Conservation (phyloP, 2,888 invertebrate genomes). For the Drosophila mettleri region DNA sequence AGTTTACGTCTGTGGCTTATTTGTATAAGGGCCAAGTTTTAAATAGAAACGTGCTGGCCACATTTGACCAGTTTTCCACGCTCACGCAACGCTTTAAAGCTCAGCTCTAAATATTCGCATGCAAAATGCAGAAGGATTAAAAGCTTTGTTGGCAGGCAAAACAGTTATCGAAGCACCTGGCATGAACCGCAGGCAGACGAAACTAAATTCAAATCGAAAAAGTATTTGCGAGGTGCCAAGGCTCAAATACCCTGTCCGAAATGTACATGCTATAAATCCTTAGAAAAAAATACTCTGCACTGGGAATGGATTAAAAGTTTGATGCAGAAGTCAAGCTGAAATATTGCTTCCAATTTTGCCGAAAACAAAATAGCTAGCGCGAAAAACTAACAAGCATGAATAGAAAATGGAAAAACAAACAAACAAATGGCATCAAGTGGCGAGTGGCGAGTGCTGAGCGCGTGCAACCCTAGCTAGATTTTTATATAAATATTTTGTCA, state of each 20-base stretch:
- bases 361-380: conserved; percentile 35
- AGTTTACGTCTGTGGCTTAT: conserved; percentile 50
- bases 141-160: conserved; percentile 44
- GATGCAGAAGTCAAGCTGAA: conserved; percentile 3
- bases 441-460: background rate
- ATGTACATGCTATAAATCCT: background rate
- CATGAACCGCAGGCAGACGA: background rate
- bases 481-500: conserved; percentile 75
- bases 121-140: conserved; percentile 63
- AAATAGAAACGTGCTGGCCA: conserved; percentile 68
- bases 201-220: conserved; percentile 4
- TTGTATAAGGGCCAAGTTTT: conserved; percentile 67
- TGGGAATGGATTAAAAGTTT: background rate
- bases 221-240: background rate
- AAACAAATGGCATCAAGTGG: conserved; percentile 26
- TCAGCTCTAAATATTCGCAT: conserved; percentile 42
- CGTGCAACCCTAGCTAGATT: conserved; percentile 37
- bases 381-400: conserved; percentile 33
- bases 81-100: conserved; percentile 12
- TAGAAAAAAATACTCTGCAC: background rate
- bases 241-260: conserved; percentile 10
- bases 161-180: conserved; percentile 8
- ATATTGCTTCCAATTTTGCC: conserved; percentile 19
- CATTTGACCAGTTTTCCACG: conserved; percentile 8
- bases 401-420: conserved; percentile 3